Percentiles rank a stretch among this genome's conserved stretches.
phyloP scores from a whole-genome alignment of 2,113 vertebrate genomes.

The Tetrax tetrax region DNA sequence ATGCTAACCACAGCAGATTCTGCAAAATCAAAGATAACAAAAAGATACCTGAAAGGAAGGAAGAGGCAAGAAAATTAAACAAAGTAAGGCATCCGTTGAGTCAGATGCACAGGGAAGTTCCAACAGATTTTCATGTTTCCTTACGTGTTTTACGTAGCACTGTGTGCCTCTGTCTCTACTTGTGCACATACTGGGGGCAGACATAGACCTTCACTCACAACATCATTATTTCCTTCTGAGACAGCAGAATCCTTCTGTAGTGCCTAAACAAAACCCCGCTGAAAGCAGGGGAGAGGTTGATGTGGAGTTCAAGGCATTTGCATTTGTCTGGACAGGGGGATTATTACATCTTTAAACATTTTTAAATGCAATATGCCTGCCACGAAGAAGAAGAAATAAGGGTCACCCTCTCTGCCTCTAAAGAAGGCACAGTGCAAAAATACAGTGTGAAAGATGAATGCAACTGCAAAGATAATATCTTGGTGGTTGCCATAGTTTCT shows the following conservation, averaged over 20 bases:
- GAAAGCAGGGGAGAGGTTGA: not conserved
- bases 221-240: not conserved
- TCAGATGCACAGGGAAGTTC: not conserved
- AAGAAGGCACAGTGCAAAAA: not conserved
- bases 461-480: not conserved
- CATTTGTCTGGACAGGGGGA: not conserved
- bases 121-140: not conserved
- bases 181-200: not conserved
- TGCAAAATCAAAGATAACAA: not conserved
- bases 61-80: not conserved
- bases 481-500: conserved; percentile 55
- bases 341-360: not conserved
- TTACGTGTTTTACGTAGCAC: not conserved
- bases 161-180: not conserved
- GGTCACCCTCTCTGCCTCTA: not conserved
- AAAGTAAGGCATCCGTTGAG: not conserved
- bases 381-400: not conserved
- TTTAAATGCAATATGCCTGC: not conserved
- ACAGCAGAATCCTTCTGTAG: not conserved
- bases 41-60: not conserved
- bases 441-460: not conserved
- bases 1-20: not conserved
- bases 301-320: not conserved
- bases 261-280: not conserved
- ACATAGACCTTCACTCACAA: not conserved